These are phyloP conservation scores for Cryptus viduatorius DNA, from an alignment of 2,888 invertebrate genomes.

Conservation along the genomic window DNA sequence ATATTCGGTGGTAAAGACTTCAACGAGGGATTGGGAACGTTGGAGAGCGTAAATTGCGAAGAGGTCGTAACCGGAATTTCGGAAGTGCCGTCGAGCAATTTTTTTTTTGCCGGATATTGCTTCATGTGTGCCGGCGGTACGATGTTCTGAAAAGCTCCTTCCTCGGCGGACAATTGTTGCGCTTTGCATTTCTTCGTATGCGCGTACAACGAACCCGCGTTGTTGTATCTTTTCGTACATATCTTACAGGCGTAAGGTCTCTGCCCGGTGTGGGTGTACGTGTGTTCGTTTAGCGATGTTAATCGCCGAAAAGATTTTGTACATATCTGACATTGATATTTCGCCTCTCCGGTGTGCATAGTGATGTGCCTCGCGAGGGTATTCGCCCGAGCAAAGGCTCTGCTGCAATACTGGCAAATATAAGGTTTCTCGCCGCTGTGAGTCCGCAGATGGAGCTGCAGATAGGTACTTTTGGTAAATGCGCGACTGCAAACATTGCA, in stretches of 20 bases:
- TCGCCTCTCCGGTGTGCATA: slow-evolving; percentile 83
- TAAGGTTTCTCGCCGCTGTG: slow-evolving; percentile 83
- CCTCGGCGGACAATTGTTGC: slow-evolving; percentile 73
- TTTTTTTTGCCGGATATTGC: slow-evolving; percentile 77
- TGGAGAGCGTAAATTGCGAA: slow-evolving; percentile 79
- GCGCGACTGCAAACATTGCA: slow-evolving; percentile 81
- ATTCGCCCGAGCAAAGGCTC: slow-evolving; percentile 82
- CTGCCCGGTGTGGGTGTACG: slow-evolving; percentile 82
- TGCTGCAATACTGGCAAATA: slow-evolving; percentile 82
- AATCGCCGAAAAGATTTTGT: slow-evolving; percentile 81
- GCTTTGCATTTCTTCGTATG: slow-evolving; percentile 82
- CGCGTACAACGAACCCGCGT: slow-evolving; percentile 77
- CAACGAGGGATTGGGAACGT: slow-evolving; percentile 75
- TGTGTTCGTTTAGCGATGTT: slow-evolving; percentile 82
- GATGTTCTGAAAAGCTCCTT: slow-evolving; percentile 64
- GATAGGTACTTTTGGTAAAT: slow-evolving; percentile 82
- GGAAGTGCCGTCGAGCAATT: slow-evolving; percentile 73
- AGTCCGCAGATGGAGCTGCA: slow-evolving; percentile 81
- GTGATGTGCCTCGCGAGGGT: slow-evolving; percentile 82
- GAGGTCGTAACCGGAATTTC: slow-evolving; percentile 71
- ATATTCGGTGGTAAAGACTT: slow-evolving; percentile 75
- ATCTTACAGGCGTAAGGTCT: slow-evolving; percentile 83
- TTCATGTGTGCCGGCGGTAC: slow-evolving; percentile 71
- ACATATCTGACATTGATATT: slow-evolving; percentile 82
- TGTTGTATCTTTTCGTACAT: slow-evolving; percentile 79